These are phyloP conservation scores for Bombylius discolor DNA, from an alignment of 2,888 invertebrate species.

Conservation along the genomic window DNA sequence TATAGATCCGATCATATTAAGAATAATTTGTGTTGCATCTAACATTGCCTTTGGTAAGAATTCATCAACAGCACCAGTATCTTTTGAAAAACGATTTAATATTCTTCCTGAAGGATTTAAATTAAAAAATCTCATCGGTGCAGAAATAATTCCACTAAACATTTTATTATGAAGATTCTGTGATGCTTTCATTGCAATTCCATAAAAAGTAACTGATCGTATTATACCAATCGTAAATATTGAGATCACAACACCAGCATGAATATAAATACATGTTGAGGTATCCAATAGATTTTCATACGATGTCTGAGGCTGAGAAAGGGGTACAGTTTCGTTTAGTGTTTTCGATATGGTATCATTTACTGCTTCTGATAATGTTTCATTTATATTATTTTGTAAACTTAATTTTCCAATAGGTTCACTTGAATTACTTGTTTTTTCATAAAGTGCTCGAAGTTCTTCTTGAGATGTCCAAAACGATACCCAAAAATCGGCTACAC, in stretches of 20 bases:
- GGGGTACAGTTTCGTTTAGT: neutral
- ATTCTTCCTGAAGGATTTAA: constrained; percentile 71
- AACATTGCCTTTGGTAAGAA: constrained; percentile 54
- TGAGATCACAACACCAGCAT: constrained; percentile 41
- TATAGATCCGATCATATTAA: constrained; percentile 43
- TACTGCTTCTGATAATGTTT: neutral
- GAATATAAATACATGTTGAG: constrained; percentile 47
- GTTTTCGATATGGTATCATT: too few species aligned
- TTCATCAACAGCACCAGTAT: constrained; percentile 71
- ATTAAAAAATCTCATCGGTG: constrained; percentile 64
- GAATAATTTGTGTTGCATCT: constrained; percentile 46
- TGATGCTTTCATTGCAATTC: constrained; percentile 50
- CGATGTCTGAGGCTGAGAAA: neutral
- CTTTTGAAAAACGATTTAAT: constrained; percentile 69
- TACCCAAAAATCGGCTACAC: constrained; percentile 55
- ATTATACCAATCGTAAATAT: constrained; percentile 45
- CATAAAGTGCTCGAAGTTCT: constrained; percentile 17
- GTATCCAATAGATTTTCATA: constrained; percentile 16
- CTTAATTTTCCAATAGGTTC: neutral
- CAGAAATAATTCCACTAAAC: constrained; percentile 41
- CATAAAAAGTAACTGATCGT: constrained; percentile 51
- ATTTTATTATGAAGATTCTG: constrained; percentile 55
- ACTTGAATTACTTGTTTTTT: neutral
- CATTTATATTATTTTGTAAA: neutral
- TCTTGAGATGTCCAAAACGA: constrained; percentile 44